phyloP scores from a whole-genome alignment of 2,888 invertebrate species.

The Drosophila yooni region DNA sequence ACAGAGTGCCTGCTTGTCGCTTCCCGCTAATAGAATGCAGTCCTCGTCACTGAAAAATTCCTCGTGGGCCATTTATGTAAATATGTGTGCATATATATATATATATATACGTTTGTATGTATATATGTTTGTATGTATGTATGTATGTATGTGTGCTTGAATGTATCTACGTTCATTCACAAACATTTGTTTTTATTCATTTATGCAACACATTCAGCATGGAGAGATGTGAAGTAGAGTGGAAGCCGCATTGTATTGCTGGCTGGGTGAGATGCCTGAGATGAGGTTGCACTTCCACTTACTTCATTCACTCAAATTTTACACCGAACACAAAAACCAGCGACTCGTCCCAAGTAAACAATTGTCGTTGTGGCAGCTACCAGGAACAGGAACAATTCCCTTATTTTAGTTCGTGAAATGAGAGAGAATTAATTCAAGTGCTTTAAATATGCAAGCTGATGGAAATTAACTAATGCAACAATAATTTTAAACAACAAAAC shows the following conservation, averaged over 20 bases:
- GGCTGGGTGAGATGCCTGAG: background rate
- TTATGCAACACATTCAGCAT: constrained; percentile 6
- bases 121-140: background rate
- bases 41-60: constrained; percentile 1
- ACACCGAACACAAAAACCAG: background rate
- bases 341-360: background rate
- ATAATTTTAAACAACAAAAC: background rate
- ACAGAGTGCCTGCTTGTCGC: constrained; percentile 13
- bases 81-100: background rate
- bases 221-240: background rate
- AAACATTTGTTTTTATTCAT: constrained; percentile 17
- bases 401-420: background rate
- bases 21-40: constrained; percentile 10
- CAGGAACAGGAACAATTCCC: background rate
- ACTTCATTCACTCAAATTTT: background rate
- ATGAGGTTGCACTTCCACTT: background rate
- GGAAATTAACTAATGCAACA: background rate
- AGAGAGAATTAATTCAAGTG: background rate
- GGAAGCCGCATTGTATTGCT: constrained; percentile 18
- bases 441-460: background rate
- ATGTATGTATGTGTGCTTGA: background rate
- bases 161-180: constrained; percentile 3
- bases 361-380: background rate
- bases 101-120: background rate
- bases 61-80: background rate